Evolutionary conservation across 1,140 invertebrate genomes (phyloP).

Genomic region (Lethocerus indicus): DNA sequence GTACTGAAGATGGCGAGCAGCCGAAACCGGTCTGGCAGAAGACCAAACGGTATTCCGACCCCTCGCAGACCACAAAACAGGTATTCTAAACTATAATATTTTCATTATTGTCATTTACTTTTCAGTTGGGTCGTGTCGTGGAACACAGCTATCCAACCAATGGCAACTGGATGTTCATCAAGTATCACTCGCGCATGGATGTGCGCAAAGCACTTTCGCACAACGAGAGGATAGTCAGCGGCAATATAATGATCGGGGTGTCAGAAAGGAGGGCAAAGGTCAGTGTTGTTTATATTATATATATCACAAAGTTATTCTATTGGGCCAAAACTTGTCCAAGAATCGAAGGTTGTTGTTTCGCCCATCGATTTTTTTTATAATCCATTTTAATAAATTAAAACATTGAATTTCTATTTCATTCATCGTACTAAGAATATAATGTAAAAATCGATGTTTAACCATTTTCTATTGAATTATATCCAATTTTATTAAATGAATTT

Average conservation of each 20-base stretch:
- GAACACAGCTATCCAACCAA: not conserved
- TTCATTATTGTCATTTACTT: not conserved
- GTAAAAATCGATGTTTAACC: no score
- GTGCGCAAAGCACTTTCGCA: not conserved
- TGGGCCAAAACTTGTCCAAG: not conserved
- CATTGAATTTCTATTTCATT: no score
- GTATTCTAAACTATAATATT: not conserved
- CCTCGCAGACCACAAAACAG: not conserved
- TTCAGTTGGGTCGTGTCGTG: conserved; percentile 1
- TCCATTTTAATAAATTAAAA: no score
- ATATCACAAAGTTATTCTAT: not conserved
- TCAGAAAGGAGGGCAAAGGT: not conserved
- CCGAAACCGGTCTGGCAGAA: not conserved
- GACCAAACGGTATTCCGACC: not conserved
- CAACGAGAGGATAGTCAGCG: not conserved
- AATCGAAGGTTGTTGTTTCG: no score
- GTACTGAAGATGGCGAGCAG: not conserved
- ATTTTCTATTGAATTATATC: no score
- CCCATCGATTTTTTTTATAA: no score
- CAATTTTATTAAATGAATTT: no score
- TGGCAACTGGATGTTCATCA: conserved; percentile 4
- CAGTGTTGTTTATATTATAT: not conserved
- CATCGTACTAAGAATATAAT: no score
- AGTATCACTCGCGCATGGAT: not conserved
- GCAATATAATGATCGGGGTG: conserved; percentile 2